Percentiles rank a stretch among this genome's conserved stretches.
Evolutionary conservation across 2,888 invertebrate genomes (phyloP).

Genomic region (Nesidiocoris tenuis): DNA sequence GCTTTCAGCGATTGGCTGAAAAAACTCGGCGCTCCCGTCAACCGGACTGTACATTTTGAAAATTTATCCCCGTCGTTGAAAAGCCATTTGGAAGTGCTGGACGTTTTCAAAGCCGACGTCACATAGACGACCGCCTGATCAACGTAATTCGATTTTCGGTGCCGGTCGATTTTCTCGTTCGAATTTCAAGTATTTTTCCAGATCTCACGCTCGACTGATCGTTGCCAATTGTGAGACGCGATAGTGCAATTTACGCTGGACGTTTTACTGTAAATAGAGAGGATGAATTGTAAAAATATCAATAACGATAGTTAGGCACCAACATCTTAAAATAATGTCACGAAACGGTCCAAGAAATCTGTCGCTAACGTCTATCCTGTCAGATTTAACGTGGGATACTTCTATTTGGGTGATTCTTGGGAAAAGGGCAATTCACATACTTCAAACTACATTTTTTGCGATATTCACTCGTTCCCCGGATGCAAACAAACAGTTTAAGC

Average conservation of each 20-base stretch:
- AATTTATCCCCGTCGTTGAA: conserved; percentile 61
- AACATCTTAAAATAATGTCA: too few species aligned
- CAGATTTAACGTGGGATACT: too few species aligned
- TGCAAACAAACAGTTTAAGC: too few species aligned
- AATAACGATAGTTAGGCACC: too few species aligned
- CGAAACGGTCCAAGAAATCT: too few species aligned
- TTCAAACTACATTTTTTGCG: too few species aligned
- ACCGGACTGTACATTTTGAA: conserved; percentile 65
- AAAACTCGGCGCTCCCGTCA: conserved; percentile 66
- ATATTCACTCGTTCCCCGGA: too few species aligned
- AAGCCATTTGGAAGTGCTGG: conserved; percentile 76
- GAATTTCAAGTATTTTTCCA: not conserved
- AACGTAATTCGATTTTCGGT: not conserved
- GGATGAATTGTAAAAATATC: too few species aligned
- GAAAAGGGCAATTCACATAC: too few species aligned
- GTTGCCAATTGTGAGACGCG: not conserved
- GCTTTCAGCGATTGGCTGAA: conserved; percentile 69
- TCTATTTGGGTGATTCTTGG: too few species aligned
- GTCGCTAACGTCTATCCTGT: too few species aligned
- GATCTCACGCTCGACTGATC: not conserved
- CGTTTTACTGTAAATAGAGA: too few species aligned
- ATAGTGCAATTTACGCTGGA: not conserved
- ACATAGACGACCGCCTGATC: conserved; percentile 3
- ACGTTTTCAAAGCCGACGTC: conserved; percentile 57
- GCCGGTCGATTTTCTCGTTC: not conserved